Percentiles rank a stretch among this genome's conserved stretches.
Conservation (phyloP, 2,888 invertebrate species). For the Drosophila meridionalis region DNA sequence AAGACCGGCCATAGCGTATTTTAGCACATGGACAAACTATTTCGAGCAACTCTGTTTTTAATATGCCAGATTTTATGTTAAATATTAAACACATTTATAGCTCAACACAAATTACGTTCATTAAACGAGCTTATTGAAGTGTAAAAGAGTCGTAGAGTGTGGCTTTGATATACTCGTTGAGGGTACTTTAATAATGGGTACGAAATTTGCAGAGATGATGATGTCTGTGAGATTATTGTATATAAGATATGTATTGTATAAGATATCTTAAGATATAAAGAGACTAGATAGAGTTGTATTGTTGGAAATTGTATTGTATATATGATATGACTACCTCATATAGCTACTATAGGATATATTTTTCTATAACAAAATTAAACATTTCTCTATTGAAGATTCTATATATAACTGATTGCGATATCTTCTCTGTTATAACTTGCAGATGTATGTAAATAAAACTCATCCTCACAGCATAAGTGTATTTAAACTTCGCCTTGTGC, state of each 20-base stretch:
- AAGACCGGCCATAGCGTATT: slow-evolving; percentile 32
- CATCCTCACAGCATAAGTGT: not conserved
- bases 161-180: not conserved
- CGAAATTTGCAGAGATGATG: not conserved
- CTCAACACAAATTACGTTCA: slow-evolving; percentile 51
- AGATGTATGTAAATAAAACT: too few relatives aligned
- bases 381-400: too few relatives aligned
- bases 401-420: too few relatives aligned
- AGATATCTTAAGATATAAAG: not conserved
- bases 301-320: not conserved
- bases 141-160: slow-evolving; percentile 14
- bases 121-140: slow-evolving; percentile 49
- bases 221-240: too few relatives aligned
- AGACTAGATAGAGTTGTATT: too few relatives aligned
- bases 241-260: not conserved
- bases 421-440: too few relatives aligned
- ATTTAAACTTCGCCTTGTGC: not conserved
- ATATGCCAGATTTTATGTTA: slow-evolving; percentile 24
- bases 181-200: not conserved
- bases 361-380: not conserved
- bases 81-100: slow-evolving; percentile 19
- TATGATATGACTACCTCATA: not conserved
- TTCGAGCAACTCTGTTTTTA: slow-evolving; percentile 12
- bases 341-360: not conserved
- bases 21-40: slow-evolving; percentile 33